These are phyloP conservation scores for Drosophila meridionalis DNA, from an alignment of 2,888 invertebrate species.

Conservation along the genomic window DNA sequence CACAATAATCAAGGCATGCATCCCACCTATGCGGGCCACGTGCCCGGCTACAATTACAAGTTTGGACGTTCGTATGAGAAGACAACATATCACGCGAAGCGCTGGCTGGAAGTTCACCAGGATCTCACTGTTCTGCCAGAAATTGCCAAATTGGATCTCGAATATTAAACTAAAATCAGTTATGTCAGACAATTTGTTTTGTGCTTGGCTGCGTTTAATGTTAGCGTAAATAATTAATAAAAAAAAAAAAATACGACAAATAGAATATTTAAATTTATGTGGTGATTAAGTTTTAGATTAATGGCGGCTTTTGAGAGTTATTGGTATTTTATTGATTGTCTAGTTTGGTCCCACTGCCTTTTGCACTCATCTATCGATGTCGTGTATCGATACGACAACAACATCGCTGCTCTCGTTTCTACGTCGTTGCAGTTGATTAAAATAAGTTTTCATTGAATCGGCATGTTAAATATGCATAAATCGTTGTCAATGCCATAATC, in stretches of 20 bases:
- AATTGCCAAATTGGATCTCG: slow-evolving; percentile 60
- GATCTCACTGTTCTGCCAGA: slow-evolving; percentile 69
- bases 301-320: slow-evolving; percentile 11
- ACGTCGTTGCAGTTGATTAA: slow-evolving; percentile 73
- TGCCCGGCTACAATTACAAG: slow-evolving; percentile 90
- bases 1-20: slow-evolving; percentile 90
- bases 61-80: slow-evolving; percentile 91
- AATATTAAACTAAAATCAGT: slow-evolving; percentile 40
- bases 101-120: slow-evolving; percentile 87
- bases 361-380: slow-evolving; percentile 29
- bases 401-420: slow-evolving; percentile 62
- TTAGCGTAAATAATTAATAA: background rate
- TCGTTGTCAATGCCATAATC: slow-evolving; percentile 51
- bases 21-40: slow-evolving; percentile 92
- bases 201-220: background rate
- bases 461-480: slow-evolving; percentile 48
- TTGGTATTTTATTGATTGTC: background rate
- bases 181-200: background rate
- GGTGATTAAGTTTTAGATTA: slow-evolving; percentile 8
- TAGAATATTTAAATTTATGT: background rate
- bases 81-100: slow-evolving; percentile 90
- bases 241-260: background rate
- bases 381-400: slow-evolving; percentile 55
- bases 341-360: slow-evolving; percentile 9
- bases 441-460: slow-evolving; percentile 60